Evolutionary conservation across 1,140 invertebrate species (phyloP).

Genomic region (Sminthurides bifidus): DNA sequence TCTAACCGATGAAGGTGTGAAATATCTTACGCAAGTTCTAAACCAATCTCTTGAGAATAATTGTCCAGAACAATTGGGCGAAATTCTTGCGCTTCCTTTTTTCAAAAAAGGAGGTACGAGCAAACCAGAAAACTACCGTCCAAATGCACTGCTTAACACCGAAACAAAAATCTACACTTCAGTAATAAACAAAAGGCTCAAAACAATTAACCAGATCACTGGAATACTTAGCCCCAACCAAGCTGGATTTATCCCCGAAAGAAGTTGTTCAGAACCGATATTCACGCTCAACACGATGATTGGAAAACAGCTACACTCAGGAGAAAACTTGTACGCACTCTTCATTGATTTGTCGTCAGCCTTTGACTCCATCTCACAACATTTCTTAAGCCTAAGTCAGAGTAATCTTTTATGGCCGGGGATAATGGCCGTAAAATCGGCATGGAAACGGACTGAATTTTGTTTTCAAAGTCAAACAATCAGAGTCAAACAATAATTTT

Average conservation of each 20-base stretch:
- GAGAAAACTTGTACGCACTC: not conserved
- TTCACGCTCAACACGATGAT: slow-evolving; percentile 24
- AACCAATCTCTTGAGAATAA: not conserved
- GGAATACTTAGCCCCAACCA: slow-evolving; percentile 28
- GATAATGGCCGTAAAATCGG: too few relatives aligned
- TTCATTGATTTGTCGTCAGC: slow-evolving; percentile 1
- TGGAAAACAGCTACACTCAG: not conserved
- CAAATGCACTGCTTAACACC: slow-evolving; percentile 31
- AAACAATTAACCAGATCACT: slow-evolving; percentile 17
- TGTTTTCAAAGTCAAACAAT: too few relatives aligned
- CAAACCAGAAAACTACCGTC: slow-evolving; percentile 30
- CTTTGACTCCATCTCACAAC: not conserved
- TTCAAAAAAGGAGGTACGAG: slow-evolving; percentile 29
- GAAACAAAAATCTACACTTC: slow-evolving; percentile 29
- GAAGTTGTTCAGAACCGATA: slow-evolving; percentile 29
- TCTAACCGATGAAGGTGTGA: not conserved
- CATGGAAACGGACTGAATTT: not conserved
- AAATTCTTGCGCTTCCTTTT: slow-evolving; percentile 17
- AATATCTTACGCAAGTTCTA: not conserved
- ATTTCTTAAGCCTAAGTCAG: not conserved
- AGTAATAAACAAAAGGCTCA: slow-evolving; percentile 29
- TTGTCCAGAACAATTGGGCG: slow-evolving; percentile 10
- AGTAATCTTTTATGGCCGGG: too few relatives aligned
- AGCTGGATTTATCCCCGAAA: slow-evolving; percentile 27
- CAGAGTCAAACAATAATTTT: too few relatives aligned